Base-by-base conservation (phyloP, 2,113 vertebrate genomes). In the Burhinus bistriatus region DNA sequence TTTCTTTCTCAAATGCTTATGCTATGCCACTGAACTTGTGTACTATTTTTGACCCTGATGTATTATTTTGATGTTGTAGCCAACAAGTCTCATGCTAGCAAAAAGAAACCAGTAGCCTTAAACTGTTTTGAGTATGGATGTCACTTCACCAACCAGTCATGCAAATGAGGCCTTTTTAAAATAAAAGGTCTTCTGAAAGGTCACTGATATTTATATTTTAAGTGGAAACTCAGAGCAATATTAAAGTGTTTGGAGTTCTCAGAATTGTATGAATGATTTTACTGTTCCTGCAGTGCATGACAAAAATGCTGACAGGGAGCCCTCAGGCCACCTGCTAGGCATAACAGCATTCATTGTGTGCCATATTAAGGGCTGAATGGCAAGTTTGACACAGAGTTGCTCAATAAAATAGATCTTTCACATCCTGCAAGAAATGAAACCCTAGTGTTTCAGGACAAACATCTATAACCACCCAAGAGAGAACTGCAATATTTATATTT, bases 261-360 rank as follows among this genome's bases (percentile, higher is more conserved):
- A 91, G 69, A 97, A 85, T 78, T 92, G 40, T 91, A 42, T 59
- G 89, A 97, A 95, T 92, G 59, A 66, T 87, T 97, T 95, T 93
- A 83, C 78, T 95, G 78, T 94, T 97, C 86, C 93, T 91, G 49
- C 71, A 94, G 83, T 82, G 49, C 85, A 93, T 95, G 97, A 97
- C 80, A 96, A 86, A 94, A 94, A n/a, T 93, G 85, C 80, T 97
- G 97, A 97, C 93, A 96, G 95, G 86, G 87, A 95, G 83, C 87
- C 95, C 92, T 94, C 79, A 73, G 93, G 93, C 92, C 92, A 92
- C 96, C 92, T 94, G 82, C 92, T 68, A 96, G 94, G 97, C 92
- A 97, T 65, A 96, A 89, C 78, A 93, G 89, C 61, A 92, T 85
- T 96, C 81, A 71, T 85, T 96, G 3, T 78, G 89, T 94, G 92